These are phyloP conservation scores for Agrypnus murinus DNA, from an alignment of 2,888 invertebrate genomes.

Conservation along the genomic window DNA sequence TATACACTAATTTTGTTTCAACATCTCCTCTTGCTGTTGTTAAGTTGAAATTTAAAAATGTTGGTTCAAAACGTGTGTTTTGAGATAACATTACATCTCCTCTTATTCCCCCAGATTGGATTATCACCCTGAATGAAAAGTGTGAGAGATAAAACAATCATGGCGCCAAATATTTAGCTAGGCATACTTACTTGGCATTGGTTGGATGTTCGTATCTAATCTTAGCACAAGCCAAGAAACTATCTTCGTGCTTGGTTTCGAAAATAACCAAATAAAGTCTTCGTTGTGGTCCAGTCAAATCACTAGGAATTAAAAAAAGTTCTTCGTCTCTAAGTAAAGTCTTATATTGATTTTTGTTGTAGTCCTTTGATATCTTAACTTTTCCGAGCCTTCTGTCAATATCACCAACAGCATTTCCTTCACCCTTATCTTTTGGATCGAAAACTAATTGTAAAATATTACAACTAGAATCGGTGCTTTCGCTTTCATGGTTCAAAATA, in stretches of 20 bases:
- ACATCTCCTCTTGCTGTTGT: conserved; percentile 79
- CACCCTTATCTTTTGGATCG: conserved; percentile 82
- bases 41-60: conserved; percentile 83
- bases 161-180: too few relatives aligned
- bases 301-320: conserved; percentile 81
- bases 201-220: conserved; percentile 80
- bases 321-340: conserved; percentile 81
- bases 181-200: conserved; percentile 79
- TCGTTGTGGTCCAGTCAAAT: conserved; percentile 84
- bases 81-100: conserved; percentile 87
- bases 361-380: conserved; percentile 81
- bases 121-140: conserved; percentile 77
- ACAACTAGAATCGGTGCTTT: conserved; percentile 84
- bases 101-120: conserved; percentile 86
- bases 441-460: conserved; percentile 89
- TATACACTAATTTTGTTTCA: conserved; percentile 83
- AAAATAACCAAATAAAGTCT: conserved; percentile 88
- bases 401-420: conserved; percentile 85
- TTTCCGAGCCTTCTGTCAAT: conserved; percentile 85
- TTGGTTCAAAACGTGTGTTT: conserved; percentile 88
- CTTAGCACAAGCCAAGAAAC: conserved; percentile 88
- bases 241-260: conserved; percentile 83
- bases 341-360: conserved; percentile 73
- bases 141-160: neutral
- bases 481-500: conserved; percentile 84